Percentiles rank a stretch among this genome's conserved stretches.
Evolutionary conservation across 2,888 invertebrate species (phyloP).

Genomic region (Anorthoa munda): DNA sequence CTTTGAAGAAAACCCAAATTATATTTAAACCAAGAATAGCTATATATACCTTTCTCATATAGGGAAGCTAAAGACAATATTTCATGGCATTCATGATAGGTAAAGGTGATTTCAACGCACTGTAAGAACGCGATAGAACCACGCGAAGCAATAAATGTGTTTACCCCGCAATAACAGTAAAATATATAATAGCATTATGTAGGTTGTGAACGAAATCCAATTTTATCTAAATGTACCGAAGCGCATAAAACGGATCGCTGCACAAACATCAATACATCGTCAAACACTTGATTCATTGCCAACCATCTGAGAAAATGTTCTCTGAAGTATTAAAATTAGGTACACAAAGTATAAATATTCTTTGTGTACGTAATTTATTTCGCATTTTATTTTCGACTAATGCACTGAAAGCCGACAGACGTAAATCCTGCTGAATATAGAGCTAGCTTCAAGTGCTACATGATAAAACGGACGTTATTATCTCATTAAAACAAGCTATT

Average conservation of each 20-base stretch:
- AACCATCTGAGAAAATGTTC: constrained; percentile 47
- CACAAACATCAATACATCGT: constrained; percentile 52
- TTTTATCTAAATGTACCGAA: constrained; percentile 19
- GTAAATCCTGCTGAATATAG: constrained; percentile 14
- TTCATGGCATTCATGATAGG: not conserved
- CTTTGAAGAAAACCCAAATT: not conserved
- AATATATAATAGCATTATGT: constrained; percentile 43
- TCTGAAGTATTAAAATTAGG: not conserved
- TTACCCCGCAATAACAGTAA: constrained; percentile 21
- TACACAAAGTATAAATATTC: constrained; percentile 43
- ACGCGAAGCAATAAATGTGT: constrained; percentile 31
- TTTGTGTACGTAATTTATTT: constrained; percentile 24
- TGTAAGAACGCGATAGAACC: not conserved
- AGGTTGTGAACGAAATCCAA: constrained; percentile 33
- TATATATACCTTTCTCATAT: not conserved
- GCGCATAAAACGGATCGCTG: constrained; percentile 43
- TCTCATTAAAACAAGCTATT: not conserved
- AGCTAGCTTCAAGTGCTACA: not conserved
- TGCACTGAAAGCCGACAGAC: constrained; percentile 20
- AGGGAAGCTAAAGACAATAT: not conserved
- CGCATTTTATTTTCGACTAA: constrained; percentile 25
- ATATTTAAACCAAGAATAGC: too few species aligned
- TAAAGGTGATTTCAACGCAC: not conserved
- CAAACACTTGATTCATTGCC: constrained; percentile 63
- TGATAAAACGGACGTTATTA: not conserved